Base-by-base conservation (phyloP, 1,140 invertebrate species). In the Spodoptera litura region DNA sequence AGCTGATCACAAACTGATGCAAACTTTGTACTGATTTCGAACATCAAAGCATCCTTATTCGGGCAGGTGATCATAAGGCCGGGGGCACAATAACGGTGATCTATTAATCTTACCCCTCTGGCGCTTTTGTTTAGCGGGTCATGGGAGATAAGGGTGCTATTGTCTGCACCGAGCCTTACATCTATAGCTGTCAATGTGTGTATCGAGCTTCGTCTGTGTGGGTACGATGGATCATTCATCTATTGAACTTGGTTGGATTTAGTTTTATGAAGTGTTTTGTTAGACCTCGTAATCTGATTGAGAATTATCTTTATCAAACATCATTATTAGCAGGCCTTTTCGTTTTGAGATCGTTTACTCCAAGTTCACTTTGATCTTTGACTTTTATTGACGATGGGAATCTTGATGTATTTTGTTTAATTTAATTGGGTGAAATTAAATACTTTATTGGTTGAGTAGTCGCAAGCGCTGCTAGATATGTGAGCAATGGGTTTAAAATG, bases 81-180 rank as follows among this genome's bases (percentile, higher is more conserved):
- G 5, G 49, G 12, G 49, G 27, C 27, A 70, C 66, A 70, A 70
- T 70, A 53, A 70, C 66, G 49, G 66, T 25, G 66, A 70, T 70
- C 66, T 70, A 70, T 70, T 70, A 70, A 70, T 70, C 66, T 70
- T 70, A 49, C 66, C 49, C 66, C 66, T 53, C 66, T n/a, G 15
- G 66, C 66, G 49, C 66, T 52, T 70, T 70, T 70, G 66, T 70
- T 70, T 70, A 44, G 15, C 72, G 56, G 72, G 72, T 61, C 72
- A 74, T 51, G 72, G 70, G 56, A 74, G 72, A 74, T 74, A 74
- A 74, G 72, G 56, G 56, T 55, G 72, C 72, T 49, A 74, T 74
- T 74, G 72, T 74, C 56, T 74, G 70, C 10, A 10, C 70, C 53
- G 2, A 12, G 31, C 49, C 66, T 70, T 70, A 70, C 31, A 70